Evolutionary conservation across 2,113 vertebrate genomes (phyloP).

Genomic region (Anolis carolinensis): DNA sequence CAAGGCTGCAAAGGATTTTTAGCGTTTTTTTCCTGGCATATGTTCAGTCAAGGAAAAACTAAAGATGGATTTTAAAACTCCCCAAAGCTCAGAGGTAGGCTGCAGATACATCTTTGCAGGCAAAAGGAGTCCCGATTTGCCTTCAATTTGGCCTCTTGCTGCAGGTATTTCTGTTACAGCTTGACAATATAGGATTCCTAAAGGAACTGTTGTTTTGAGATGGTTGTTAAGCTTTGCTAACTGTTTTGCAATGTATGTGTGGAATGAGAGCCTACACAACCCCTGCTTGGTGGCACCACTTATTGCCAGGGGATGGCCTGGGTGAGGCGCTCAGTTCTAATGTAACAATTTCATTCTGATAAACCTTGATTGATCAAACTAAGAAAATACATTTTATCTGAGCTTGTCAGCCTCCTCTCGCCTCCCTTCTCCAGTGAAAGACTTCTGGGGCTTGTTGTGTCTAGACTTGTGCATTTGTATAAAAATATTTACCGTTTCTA

Average conservation of each 20-base stretch:
- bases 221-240: neutral
- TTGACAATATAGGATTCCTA: neutral
- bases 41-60: slow-evolving; percentile 56
- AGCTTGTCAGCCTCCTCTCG: neutral
- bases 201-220: neutral
- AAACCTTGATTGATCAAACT: neutral
- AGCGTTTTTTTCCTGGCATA: neutral
- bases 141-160: slow-evolving; percentile 5
- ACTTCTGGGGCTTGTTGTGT: neutral
- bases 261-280: neutral
- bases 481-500: too few relatives aligned
- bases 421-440: neutral
- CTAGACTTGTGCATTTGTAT: too few relatives aligned
- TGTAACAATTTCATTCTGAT: neutral
- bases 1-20: slow-evolving; percentile 48
- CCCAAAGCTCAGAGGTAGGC: slow-evolving; percentile 15
- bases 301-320: neutral
- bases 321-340: too few relatives aligned
- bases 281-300: neutral
- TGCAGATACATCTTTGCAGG: neutral
- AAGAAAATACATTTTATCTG: neutral
- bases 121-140: neutral
- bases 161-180: neutral
- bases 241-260: neutral
- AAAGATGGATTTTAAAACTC: slow-evolving; percentile 37